Base-by-base conservation (phyloP, 2,797 vertebrate species). In the Cossypha caffra region DNA sequence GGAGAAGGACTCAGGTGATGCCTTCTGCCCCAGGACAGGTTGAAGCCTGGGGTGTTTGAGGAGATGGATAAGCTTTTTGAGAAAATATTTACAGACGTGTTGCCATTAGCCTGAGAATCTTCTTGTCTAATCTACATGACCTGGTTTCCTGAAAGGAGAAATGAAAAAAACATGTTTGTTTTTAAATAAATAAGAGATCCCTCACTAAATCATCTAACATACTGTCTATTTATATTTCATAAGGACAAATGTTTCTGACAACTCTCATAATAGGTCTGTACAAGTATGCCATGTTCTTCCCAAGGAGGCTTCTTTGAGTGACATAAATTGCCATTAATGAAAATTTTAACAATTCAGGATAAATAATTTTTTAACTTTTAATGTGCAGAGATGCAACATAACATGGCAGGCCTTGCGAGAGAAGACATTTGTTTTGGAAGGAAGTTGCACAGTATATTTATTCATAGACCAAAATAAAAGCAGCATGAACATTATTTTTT, bases 161-260 rank as follows among this genome's bases (percentile, higher is more conserved):
- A 97, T 94, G 90, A 96, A 96, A 97, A 97, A 97, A 97, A 94
- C 94, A 95, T 96, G 96, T 97, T 97, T 97, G 95, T 97, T 97
- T 95, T 97, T 98, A 98, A 98, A 95, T 90, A 97, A 98, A 98
- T 98, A 98, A 98, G 98, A 97, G 98, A 98, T 98, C 98, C 97
- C 97, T 94, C 96, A 97, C 97, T 98, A 97, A 96, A 97, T 98
- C 97, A 98, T 89, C 98, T 98, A 97, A 98, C 98, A 98, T 98
- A 81, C 82, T 96, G 97, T 98, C 98, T 98, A 99, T 99, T 98
- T 98, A 99, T 99, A 98, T 98, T 99, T 98, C 97, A 99, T 99
- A 98, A 99, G 98, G 99, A 99, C 98, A 99, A 99, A 98, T 98
- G 98, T 98, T 99, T 98, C 98, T 98, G 98, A 99, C 98, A 99